phyloP scores from a whole-genome alignment of 2,797 vertebrate genomes.

The Aphelocoma californica region DNA sequence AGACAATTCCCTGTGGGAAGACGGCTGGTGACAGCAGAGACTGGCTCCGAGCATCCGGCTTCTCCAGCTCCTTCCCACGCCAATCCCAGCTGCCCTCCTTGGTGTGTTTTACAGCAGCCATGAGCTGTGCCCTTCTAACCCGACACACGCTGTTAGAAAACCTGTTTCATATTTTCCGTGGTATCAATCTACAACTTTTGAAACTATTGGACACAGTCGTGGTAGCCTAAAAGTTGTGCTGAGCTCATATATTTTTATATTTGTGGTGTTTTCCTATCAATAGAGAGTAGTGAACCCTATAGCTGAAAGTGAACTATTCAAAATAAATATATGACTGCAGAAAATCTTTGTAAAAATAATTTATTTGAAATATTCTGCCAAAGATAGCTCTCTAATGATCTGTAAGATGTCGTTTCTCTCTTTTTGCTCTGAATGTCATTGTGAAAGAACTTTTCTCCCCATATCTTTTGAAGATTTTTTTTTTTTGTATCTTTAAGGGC shows the following conservation, averaged over 20 bases:
- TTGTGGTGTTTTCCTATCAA: slow-evolving; percentile 69
- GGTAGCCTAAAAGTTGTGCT: slow-evolving; percentile 65
- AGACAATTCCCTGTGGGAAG: not conserved
- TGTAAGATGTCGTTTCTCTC: slow-evolving; percentile 60
- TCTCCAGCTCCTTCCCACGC: not conserved
- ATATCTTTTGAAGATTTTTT: slow-evolving; percentile 42
- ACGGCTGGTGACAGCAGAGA: not conserved
- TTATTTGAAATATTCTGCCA: slow-evolving; percentile 73
- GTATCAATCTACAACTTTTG: slow-evolving; percentile 25
- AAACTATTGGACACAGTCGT: slow-evolving; percentile 44
- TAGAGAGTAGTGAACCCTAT: slow-evolving; percentile 58
- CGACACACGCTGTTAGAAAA: not conserved
- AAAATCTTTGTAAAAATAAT: slow-evolving; percentile 63
- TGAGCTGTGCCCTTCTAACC: not conserved
- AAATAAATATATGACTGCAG: slow-evolving; percentile 33
- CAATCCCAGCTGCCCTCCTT: not conserved
- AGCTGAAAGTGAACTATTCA: slow-evolving; percentile 59
- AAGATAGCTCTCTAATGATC: slow-evolving; percentile 70
- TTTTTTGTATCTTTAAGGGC: slow-evolving; percentile 51
- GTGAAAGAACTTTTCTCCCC: slow-evolving; percentile 47
- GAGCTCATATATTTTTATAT: slow-evolving; percentile 74
- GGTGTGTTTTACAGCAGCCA: not conserved
- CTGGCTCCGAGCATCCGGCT: not conserved
- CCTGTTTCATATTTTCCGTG: slow-evolving; percentile 48
- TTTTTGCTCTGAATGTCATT: slow-evolving; percentile 65